Base-by-base conservation (phyloP, 2,113 vertebrate genomes). In the Pangasianodon gigas region DNA sequence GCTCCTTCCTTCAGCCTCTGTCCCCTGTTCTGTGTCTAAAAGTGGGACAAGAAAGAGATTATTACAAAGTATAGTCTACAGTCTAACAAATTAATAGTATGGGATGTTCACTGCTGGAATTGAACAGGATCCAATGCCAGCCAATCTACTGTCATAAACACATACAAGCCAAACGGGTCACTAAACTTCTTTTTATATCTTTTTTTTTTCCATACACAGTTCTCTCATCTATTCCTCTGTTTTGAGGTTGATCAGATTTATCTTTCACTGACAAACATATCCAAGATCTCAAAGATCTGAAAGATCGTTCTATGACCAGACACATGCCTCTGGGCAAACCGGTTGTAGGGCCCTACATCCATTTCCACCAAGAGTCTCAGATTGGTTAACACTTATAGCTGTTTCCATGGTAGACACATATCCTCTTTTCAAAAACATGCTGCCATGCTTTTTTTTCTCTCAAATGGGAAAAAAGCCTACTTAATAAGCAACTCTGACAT, bases 1-100 rank as follows among this genome's bases (percentile, higher is more conserved):
- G 97, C 98, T 0, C 98, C 98, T 88, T 99, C 98, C 91, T 97
- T 99, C 94, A 98, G 95, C 86, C 98, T 94, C 93, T 98, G 97
- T 62, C 98, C 98, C 0, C 97, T 94, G 93, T 98, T 98, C 95
- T 97, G 97, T 0, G 97, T 98, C 97, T 98, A 89, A 74, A 52
- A 85, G 32, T 84, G 2, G 75, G 6, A 87, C 1, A 89, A 91
- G 60, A 92, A 56, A 44, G 67, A 3, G 26, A 37, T 16, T 6
- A 80, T 71, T 67, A 48, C 81, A 44, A 37, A n/a, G 24, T 88
- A 37, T 71, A 54, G 5, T 56, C 16, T 37, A 29, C 44, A 26
- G 41, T 60, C 24, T 21, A 24, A 60, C 54, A 79, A 18, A 29
- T 89, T 10, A 54, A 56, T 81, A 52, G 32, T 24, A 18, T 21